Base-by-base conservation (phyloP, 2,888 invertebrate genomes). In the Dryobota labecula region DNA sequence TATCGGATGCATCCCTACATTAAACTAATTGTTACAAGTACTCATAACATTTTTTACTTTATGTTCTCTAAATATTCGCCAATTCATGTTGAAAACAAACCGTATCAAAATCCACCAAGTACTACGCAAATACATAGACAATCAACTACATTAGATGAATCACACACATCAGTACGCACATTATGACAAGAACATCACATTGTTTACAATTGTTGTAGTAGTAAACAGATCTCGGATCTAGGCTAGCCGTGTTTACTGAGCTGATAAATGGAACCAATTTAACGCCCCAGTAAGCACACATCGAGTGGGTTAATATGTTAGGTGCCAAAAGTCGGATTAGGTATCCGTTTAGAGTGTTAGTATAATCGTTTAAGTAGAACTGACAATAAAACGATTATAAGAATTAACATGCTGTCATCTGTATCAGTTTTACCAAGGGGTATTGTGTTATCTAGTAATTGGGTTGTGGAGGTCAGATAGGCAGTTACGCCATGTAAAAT, bases 201-300 rank as follows among this genome's bases (percentile, higher is more conserved):
- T 65, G 73, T 82, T 72, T 45, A 49, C 70, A 65, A 65, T 67
- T 72, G 74, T 68, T 77, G 3, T 24, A 41, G 30, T 75, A 72
- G 73, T 70, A 81, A 80, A 79, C 72, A 76, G 77, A 75, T 81
- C 73, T 72, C 67, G 56, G 58, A 87, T 84, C 73, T 88, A 78
- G 87, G 87, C 85, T 83, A 84, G 79, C 66, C 72, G 74, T 84
- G 88, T 84, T 80, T 84, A 87, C 72, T 88, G 87, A 70, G 71
- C 73, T 85, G 89, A 67, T 68, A 83, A 88, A 89, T 86, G 66
- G 75, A 78, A 74, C 51, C 80, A 81, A 83, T 87, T 88, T 85
- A 74, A 70, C 90, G 84, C 79, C 83, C 82, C 86, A 83, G 57
- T 83, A n/a, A 9, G n/a, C 33, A 76, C 54, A 66, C 75, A 73